phyloP scores from a whole-genome alignment of 2,888 invertebrate species.

The Eilema sororculum region DNA sequence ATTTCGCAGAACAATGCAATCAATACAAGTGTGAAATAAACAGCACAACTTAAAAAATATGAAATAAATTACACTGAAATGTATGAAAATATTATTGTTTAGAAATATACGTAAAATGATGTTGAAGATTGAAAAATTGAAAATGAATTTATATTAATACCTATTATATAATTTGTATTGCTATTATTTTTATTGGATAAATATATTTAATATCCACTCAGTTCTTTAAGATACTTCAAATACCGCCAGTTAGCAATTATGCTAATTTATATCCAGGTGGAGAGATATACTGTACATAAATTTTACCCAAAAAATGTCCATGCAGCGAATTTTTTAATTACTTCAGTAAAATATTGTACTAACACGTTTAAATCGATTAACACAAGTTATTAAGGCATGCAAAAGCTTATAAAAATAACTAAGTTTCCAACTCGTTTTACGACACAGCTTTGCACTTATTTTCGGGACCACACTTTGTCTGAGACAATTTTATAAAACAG shows the following conservation, averaged over 20 bases:
- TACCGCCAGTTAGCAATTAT: neutral
- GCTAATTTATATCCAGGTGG: neutral
- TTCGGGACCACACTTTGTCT: slow-evolving; percentile 28
- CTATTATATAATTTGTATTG: too few species aligned
- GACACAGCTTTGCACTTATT: slow-evolving; percentile 30
- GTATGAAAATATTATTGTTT: too few species aligned
- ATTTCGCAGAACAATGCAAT: slow-evolving; percentile 26
- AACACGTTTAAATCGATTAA: neutral
- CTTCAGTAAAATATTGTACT: slow-evolving; percentile 5
- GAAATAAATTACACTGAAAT: too few species aligned
- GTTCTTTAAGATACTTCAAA: neutral
- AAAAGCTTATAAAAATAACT: slow-evolving; percentile 18
- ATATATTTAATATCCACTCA: neutral
- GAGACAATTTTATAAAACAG: slow-evolving; percentile 23
- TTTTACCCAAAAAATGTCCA: slow-evolving; percentile 20
- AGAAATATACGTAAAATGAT: too few species aligned
- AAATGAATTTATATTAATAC: neutral
- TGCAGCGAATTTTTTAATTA: slow-evolving; percentile 6
- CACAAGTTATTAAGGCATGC: neutral
- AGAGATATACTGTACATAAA: slow-evolving; percentile 19
- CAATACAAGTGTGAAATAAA: slow-evolving; percentile 3
- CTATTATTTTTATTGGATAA: neutral
- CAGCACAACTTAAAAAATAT: neutral
- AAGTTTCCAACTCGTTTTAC: slow-evolving; percentile 35
- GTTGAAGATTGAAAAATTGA: too few species aligned